phyloP scores from a whole-genome alignment of 2,113 vertebrate species.

The Siniperca chuatsi region DNA sequence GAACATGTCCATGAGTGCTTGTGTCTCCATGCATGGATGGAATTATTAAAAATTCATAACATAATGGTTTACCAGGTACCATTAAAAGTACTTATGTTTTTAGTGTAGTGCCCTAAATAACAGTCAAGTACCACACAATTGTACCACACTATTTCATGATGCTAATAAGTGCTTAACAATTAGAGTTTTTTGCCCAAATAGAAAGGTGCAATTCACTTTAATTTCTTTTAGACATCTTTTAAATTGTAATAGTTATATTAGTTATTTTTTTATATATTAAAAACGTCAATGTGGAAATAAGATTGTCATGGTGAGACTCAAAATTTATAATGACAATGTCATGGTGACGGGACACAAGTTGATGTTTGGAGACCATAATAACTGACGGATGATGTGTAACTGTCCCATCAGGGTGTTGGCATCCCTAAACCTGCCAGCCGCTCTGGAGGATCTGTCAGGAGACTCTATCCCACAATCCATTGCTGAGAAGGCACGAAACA shows the following conservation, averaged over 20 bases:
- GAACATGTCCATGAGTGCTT: conserved; percentile 7
- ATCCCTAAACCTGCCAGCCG: conserved; percentile 97
- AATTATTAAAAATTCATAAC: conserved; percentile 43
- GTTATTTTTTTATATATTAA: neutral
- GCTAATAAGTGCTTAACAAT: neutral
- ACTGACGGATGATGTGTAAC: conserved; percentile 2
- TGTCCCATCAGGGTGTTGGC: conserved; percentile 89
- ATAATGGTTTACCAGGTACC: conserved; percentile 1
- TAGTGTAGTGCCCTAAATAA: neutral
- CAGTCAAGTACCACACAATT: neutral
- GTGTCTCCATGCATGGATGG: conserved; percentile 21
- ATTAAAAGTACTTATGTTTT: conserved; percentile 30
- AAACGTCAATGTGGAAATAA: neutral
- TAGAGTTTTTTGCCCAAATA: conserved; percentile 2
- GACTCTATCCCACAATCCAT: conserved; percentile 97
- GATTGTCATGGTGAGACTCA: neutral
- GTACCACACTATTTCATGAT: neutral
- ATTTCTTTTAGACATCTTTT: neutral
- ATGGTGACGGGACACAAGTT: neutral
- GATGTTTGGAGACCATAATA: conserved; percentile 6
- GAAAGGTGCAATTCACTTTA: neutral
- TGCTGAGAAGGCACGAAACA: conserved; percentile 90
- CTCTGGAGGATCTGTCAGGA: conserved; percentile 96
- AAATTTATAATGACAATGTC: neutral
- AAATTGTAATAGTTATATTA: neutral